These are phyloP conservation scores for Platygyra sinensis DNA, from an alignment of 64 coral and sea anemone genomes.

Conservation along the genomic window DNA sequence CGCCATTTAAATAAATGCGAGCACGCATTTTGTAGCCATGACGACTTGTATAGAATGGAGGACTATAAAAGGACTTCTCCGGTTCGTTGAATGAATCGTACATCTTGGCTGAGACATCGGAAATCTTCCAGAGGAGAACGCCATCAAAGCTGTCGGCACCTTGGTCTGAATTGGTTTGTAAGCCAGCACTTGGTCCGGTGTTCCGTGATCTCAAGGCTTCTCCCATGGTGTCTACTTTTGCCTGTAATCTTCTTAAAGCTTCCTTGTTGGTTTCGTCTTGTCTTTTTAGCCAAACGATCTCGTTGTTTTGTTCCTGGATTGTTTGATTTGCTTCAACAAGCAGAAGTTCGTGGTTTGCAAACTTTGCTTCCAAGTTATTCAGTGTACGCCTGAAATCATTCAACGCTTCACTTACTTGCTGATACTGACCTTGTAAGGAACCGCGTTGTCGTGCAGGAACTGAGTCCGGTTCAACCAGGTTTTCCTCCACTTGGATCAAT, in stretches of 20 bases:
- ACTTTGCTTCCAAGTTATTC: slow-evolving; percentile 17
- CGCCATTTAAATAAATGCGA: slow-evolving; percentile 62
- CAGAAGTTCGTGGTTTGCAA: slow-evolving; percentile 50
- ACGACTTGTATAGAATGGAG: slow-evolving; percentile 52
- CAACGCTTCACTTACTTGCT: slow-evolving; percentile 9
- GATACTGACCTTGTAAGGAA: slow-evolving; percentile 8
- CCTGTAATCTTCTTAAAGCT: not conserved
- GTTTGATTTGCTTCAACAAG: slow-evolving; percentile 40
- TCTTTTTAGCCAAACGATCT: not conserved
- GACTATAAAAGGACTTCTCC: slow-evolving; percentile 57
- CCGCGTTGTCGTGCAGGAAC: not conserved
- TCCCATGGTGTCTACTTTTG: slow-evolving; percentile 7
- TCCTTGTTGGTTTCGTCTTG: slow-evolving; percentile 29
- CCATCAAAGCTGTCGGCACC: slow-evolving; percentile 26
- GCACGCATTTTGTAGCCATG: slow-evolving; percentile 75
- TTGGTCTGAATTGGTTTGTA: not conserved
- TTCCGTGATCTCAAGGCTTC: slow-evolving; percentile 9
- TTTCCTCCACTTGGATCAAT: slow-evolving; percentile 4
- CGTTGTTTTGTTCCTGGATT: slow-evolving; percentile 13
- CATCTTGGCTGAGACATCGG: slow-evolving; percentile 37
- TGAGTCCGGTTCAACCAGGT: not conserved
- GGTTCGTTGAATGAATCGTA: slow-evolving; percentile 45
- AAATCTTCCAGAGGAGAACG: slow-evolving; percentile 47
- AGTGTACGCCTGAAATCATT: slow-evolving; percentile 19
- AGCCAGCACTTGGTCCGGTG: not conserved